phyloP scores from a whole-genome alignment of 37 sponge, comb jelly and placozoan species.

The Dysidea cf. avara region DNA sequence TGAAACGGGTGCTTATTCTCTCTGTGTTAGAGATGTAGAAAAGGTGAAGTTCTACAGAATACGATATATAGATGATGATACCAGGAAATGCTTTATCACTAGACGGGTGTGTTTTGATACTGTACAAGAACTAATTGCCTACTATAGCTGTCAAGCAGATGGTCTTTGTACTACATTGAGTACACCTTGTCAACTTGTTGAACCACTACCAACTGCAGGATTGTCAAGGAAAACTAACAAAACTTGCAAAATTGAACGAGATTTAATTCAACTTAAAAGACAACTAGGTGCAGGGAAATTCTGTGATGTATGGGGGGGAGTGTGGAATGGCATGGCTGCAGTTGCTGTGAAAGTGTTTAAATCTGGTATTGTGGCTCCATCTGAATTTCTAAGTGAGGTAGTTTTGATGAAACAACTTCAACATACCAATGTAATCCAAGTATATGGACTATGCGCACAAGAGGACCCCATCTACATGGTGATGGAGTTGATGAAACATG shows the following conservation, averaged over 20 bases:
- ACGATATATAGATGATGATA: constrained; percentile 74
- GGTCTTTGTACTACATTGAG: constrained; percentile 75
- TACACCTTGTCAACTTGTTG: constrained; percentile 73
- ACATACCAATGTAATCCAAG: constrained; percentile 89
- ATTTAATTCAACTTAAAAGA: constrained; percentile 49
- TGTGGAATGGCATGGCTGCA: constrained; percentile 88
- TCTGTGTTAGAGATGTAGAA: constrained; percentile 82
- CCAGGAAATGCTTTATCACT: constrained; percentile 86
- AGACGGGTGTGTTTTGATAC: constrained; percentile 73
- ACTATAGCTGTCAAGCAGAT: constrained; percentile 79
- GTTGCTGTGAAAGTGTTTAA: constrained; percentile 99
- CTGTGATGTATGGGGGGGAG: constrained; percentile 94
- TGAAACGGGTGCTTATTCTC: constrained; percentile 92
- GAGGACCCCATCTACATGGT: too few species aligned
- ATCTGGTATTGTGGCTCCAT: constrained; percentile 89
- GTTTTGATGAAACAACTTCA: constrained; percentile 74
- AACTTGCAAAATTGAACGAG: constrained; percentile 92
- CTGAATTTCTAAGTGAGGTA: constrained; percentile 89
- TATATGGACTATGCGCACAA: too few species aligned
- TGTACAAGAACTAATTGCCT: constrained; percentile 71
- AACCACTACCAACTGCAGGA: constrained; percentile 91
- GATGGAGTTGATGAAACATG: too few species aligned
- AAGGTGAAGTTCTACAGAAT: constrained; percentile 90
- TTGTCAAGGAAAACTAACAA: constrained; percentile 76
- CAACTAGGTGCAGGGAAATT: constrained; percentile 90